These are phyloP conservation scores for Agrotis clavis DNA, from an alignment of 2,888 invertebrate species.

Conservation along the genomic window DNA sequence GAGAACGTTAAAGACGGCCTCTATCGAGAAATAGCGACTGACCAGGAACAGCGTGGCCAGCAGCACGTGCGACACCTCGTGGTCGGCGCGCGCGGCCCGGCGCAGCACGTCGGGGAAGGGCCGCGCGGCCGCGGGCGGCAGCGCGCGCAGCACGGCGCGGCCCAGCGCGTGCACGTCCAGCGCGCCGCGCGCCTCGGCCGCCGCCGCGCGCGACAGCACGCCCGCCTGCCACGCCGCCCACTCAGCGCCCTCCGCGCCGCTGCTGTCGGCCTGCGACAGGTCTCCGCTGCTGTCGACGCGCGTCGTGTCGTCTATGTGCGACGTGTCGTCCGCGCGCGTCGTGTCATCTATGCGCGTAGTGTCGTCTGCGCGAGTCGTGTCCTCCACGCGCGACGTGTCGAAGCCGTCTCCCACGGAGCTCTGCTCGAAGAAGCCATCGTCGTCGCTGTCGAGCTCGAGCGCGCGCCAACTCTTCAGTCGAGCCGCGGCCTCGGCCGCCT, in stretches of 20 bases:
- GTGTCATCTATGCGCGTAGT: constrained; percentile 31
- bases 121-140: constrained; percentile 22
- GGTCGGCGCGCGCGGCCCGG: constrained; percentile 14
- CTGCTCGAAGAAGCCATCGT: constrained; percentile 87
- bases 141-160: constrained; percentile 60
- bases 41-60: constrained; percentile 62
- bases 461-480: constrained; percentile 29
- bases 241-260: constrained; percentile 30
- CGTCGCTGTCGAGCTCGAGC: constrained; percentile 74
- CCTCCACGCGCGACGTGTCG: constrained; percentile 20
- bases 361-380: neutral
- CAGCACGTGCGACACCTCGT: constrained; percentile 60
- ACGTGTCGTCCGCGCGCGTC: constrained; percentile 38
- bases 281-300: constrained; percentile 12
- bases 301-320: constrained; percentile 42
- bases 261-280: constrained; percentile 27
- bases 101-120: constrained; percentile 38
- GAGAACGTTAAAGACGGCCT: too few species aligned
- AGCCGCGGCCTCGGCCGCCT: constrained; percentile 58
- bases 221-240: constrained; percentile 63
- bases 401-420: constrained; percentile 76
- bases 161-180: constrained; percentile 71
- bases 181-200: constrained; percentile 59
- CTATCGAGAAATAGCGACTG: neutral
- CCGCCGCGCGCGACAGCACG: constrained; percentile 64